phyloP scores from a whole-genome alignment of 1,140 invertebrate genomes.

The Eupristina koningsbergeri region DNA sequence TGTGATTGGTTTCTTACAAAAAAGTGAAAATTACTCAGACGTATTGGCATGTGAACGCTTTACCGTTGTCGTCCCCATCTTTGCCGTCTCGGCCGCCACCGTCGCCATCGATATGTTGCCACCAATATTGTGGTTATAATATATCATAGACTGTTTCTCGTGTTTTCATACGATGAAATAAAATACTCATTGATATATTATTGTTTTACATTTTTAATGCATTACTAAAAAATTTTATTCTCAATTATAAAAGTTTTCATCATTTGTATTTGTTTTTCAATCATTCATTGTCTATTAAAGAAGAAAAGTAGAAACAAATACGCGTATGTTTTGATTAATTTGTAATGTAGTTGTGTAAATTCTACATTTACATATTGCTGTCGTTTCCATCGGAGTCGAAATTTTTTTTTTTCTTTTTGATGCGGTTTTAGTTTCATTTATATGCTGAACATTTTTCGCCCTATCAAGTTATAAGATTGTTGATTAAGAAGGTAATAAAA shows the following conservation, averaged over 20 bases:
- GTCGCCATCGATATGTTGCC: constrained; percentile 1
- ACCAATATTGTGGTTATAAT: not conserved
- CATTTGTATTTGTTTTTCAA: constrained; percentile 27
- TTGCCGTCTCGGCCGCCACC: too few species aligned
- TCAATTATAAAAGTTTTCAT: not conserved
- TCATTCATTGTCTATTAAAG: not conserved
- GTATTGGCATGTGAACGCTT: too few species aligned
- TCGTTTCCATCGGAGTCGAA: not conserved
- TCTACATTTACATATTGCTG: not conserved
- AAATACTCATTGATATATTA: not conserved
- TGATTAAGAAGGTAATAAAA: too few species aligned
- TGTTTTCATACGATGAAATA: not conserved
- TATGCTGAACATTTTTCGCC: not conserved
- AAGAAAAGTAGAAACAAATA: too few species aligned
- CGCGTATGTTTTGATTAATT: too few species aligned
- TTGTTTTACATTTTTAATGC: not conserved
- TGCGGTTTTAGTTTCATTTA: not conserved
- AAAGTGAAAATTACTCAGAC: too few species aligned
- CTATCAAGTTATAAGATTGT: too few species aligned
- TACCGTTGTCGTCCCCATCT: too few species aligned
- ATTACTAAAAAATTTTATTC: not conserved
- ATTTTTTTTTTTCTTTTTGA: not conserved
- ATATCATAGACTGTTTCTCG: not conserved
- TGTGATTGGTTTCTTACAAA: too few species aligned
- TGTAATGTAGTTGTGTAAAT: too few species aligned